Percentiles rank a stretch among this genome's conserved stretches.
These are phyloP conservation scores for Micrasema longulum DNA, from an alignment of 1,140 invertebrate species.

Conservation along the genomic window DNA sequence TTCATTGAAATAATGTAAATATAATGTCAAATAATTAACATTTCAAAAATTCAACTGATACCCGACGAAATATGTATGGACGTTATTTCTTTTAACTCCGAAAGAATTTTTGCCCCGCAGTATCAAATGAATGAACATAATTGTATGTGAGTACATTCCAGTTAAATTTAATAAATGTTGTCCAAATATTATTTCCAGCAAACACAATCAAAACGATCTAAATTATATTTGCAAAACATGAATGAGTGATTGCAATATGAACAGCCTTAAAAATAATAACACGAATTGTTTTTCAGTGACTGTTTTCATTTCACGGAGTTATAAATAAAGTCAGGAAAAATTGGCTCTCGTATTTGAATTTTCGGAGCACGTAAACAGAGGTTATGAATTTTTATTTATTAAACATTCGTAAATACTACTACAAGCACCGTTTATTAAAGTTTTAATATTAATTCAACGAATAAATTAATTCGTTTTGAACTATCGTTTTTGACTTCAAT, in stretches of 20 bases:
- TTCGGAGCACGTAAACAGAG: background rate
- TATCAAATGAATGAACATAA: background rate
- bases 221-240: background rate
- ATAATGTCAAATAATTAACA: no score
- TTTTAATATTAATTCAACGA: background rate
- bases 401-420: no score
- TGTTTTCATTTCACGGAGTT: slow-evolving; percentile 6
- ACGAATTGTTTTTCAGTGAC: slow-evolving; percentile 7
- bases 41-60: no score
- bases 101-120: no score
- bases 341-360: slow-evolving; percentile 6
- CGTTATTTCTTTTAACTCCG: no score
- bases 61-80: no score
- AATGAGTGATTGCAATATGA: background rate
- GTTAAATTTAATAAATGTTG: background rate
- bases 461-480: background rate
- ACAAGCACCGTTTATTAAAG: background rate
- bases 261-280: slow-evolving; percentile 8
- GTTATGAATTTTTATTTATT: background rate
- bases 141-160: background rate
- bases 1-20: no score
- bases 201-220: background rate
- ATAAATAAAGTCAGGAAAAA: slow-evolving; percentile 7
- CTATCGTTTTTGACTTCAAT: background rate
- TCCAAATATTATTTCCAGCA: background rate